Evolutionary conservation across 2,888 invertebrate genomes (phyloP).

Genomic region (Drosophila flavopinicola): DNA sequence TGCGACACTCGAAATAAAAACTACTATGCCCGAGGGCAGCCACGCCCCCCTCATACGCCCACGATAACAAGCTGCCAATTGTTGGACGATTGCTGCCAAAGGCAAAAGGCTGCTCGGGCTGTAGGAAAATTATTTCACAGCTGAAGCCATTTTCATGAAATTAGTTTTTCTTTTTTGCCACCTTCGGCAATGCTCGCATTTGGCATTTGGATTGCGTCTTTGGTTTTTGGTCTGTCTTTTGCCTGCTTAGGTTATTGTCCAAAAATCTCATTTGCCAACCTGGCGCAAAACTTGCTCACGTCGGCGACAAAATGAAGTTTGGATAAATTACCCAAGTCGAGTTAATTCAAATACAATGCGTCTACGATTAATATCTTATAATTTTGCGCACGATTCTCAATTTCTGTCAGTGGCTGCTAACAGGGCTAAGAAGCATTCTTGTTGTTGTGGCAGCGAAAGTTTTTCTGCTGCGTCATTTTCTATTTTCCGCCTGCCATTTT

Average conservation of each 20-base stretch:
- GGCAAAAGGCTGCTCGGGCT: conserved; percentile 41
- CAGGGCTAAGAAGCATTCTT: conserved; percentile 8
- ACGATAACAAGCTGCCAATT: conserved; percentile 64
- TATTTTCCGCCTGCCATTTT: conserved; percentile 21
- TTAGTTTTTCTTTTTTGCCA: conserved; percentile 74
- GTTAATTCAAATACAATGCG: conserved; percentile 63
- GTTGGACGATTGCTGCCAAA: conserved; percentile 56
- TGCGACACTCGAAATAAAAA: conserved; percentile 35
- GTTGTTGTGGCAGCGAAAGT: conserved; percentile 46
- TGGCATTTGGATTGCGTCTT: conserved; percentile 11
- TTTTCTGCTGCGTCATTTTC: conserved; percentile 30
- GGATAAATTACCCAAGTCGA: conserved; percentile 41
- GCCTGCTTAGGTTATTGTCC: conserved; percentile 3
- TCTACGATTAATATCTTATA: conserved; percentile 71
- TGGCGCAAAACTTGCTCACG: conserved; percentile 63
- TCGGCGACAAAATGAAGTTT: conserved; percentile 56
- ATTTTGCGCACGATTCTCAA: conserved; percentile 76
- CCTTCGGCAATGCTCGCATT: conserved; percentile 1
- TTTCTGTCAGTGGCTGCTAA: conserved; percentile 46
- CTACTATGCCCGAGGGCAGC: conserved; percentile 50
- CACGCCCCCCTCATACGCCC: not conserved
- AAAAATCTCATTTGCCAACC: conserved; percentile 55
- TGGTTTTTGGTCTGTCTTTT: conserved; percentile 17
- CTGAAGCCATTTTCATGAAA: conserved; percentile 73
- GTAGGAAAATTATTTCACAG: conserved; percentile 76